Percentiles rank a stretch among this genome's conserved stretches.
These are phyloP conservation scores for Oryzias sinensis DNA, from an alignment of 2,797 vertebrate genomes.

Conservation along the genomic window DNA sequence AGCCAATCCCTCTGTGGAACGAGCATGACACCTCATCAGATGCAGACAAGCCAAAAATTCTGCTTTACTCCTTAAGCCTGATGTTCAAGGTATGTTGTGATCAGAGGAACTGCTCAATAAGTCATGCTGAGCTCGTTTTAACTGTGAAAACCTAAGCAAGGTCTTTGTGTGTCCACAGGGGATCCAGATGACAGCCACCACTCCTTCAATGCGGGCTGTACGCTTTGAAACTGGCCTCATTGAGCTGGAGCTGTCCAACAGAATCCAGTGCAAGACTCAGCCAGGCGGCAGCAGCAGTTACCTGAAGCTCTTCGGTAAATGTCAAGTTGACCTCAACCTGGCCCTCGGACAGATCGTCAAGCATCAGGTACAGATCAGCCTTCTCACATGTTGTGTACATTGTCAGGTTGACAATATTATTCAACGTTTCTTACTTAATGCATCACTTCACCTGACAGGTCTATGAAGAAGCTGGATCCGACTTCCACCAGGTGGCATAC, in stretches of 20 bases:
- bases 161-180: slow-evolving; percentile 74
- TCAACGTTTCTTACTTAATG: background rate
- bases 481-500: slow-evolving; percentile 99
- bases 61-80: slow-evolving; percentile 94
- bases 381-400: background rate
- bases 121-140: background rate
- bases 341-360: slow-evolving; percentile 98
- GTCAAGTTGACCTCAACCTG: slow-evolving; percentile 96
- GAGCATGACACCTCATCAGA: slow-evolving; percentile 93
- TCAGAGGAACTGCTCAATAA: background rate
- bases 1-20: slow-evolving; percentile 98
- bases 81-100: slow-evolving; percentile 88
- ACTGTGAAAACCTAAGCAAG: background rate
- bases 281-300: slow-evolving; percentile 95
- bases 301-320: slow-evolving; percentile 98
- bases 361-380: slow-evolving; percentile 84
- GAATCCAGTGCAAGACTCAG: slow-evolving; percentile 94
- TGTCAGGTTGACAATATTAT: no score
- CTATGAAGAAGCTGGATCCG: slow-evolving; percentile 98
- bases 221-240: slow-evolving; percentile 98
- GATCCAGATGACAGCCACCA: slow-evolving; percentile 97
- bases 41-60: slow-evolving; percentile 96
- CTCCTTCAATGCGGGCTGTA: slow-evolving; percentile 97
- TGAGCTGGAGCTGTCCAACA: slow-evolving; percentile 95
- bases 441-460: slow-evolving; percentile 76